A percentile compares a stretch with the other conserved stretches of the same genome.
These are phyloP conservation scores for Sebastes taczanowskii DNA, from an alignment of 2,797 vertebrate genomes.

Conservation along the genomic window DNA sequence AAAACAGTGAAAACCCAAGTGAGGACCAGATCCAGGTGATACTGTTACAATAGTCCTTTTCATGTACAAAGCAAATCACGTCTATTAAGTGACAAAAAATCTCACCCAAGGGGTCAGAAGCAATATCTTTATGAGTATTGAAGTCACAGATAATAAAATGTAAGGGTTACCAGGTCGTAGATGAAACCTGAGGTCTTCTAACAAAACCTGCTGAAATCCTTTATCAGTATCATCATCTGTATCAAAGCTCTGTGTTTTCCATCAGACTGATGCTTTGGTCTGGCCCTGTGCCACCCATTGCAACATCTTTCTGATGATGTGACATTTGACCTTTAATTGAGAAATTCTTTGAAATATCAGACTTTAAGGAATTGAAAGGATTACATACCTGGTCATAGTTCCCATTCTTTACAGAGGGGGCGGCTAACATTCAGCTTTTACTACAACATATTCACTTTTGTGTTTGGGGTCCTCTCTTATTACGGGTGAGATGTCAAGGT, in stretches of 20 bases:
- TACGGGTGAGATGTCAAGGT: neutral
- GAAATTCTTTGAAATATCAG: neutral
- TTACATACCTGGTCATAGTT: neutral
- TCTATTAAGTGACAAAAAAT: neutral
- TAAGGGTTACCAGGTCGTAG: neutral
- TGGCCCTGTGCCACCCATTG: neutral
- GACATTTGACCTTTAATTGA: neutral
- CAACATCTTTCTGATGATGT: neutral
- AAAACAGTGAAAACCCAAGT: neutral
- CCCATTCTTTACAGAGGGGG: neutral
- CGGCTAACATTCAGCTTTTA: neutral
- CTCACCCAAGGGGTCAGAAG: neutral
- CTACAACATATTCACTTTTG: neutral
- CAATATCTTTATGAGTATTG: neutral
- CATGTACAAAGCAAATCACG: slow-evolving; percentile 5
- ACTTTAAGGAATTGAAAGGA: neutral
- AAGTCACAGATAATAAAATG: neutral
- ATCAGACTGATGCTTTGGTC: neutral
- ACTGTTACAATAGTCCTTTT: neutral
- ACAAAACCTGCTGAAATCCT: neutral
- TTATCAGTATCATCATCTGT: neutral
- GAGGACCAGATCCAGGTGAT: neutral
- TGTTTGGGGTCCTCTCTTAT: neutral
- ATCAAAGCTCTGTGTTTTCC: neutral
- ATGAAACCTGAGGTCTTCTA: neutral